Base-by-base conservation (phyloP, 92 coral and sea anemone species). In the Porites cylindrica region DNA sequence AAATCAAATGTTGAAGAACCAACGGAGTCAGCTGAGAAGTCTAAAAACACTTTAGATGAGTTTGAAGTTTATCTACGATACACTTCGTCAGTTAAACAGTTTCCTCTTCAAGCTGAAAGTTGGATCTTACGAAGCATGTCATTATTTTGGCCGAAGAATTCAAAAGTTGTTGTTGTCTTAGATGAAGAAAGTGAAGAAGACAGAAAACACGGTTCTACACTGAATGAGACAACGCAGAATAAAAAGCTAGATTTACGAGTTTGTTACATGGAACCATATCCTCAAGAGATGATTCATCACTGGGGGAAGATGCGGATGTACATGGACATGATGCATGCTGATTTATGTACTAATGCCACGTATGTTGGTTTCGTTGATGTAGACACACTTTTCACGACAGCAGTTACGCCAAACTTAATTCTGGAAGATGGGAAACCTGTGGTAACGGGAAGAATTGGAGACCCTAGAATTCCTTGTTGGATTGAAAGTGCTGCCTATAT, bases 131-230 rank as follows among this genome's bases (percentile, higher is more conserved):
- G 73, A 24, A 69, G 73, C 73, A 23, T 69, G 50, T 69, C 73
- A 69, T 11, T 69, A 69, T 69, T 69, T 69, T 69, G 73, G 73
- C 73, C 73, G 43, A 69, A 69, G 73, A 69, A 38, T 38, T 38
- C 47, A 38, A 38, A 38, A 38, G 47, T 38, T 38, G 47, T 38
- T 38, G 47, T 38, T 38, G 47, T 38, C 47, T 38, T 38, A 38
- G 47, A 38, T 38, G 4, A 38, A 38, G 47, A 38, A 38, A 38
- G 47, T 38, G 47, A 38, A 38, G 47, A 38, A 38, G 47, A 38
- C 47, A 38, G 47, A 38, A 38, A 38, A 38, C 47, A 38, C 47
- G 47, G 47, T 38, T 38, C 47, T 4, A 38, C 47, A 4, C 47
- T 38, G 47, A 38, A 38, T 38, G 47, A 38, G 47, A 38, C 47